A percentile compares a stretch with the other conserved stretches of the same genome.
phyloP scores from a whole-genome alignment of 2,797 vertebrate species.

The Potorous gilbertii region DNA sequence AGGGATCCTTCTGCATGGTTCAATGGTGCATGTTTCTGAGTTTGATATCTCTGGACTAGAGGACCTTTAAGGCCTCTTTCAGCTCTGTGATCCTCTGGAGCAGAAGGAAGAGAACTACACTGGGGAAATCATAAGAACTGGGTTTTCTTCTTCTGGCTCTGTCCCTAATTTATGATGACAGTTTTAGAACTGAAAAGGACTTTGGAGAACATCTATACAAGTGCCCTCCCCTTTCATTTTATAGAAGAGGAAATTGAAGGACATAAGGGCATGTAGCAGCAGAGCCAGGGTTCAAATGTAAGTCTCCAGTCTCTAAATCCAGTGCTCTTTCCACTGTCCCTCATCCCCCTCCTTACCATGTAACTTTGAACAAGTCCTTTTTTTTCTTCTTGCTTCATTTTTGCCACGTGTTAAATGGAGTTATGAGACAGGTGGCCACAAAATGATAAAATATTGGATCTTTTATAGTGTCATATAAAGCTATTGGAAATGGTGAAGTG shows the following conservation, averaged over 20 bases:
- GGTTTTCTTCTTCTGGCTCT: neutral
- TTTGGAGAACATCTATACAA: neutral
- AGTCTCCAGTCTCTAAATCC: neutral
- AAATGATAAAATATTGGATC: neutral
- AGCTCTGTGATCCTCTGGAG: neutral
- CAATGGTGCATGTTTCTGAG: neutral
- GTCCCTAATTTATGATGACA: neutral
- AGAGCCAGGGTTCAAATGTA: neutral
- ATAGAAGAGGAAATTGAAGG: neutral
- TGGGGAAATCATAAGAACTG: neutral
- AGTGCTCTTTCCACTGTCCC: neutral
- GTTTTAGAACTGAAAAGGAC: neutral
- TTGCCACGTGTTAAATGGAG: neutral
- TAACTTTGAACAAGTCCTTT: neutral
- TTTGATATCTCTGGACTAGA: neutral
- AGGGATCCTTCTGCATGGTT: neutral
- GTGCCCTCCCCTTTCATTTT: neutral
- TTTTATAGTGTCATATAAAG: neutral
- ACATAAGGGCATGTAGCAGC: neutral
- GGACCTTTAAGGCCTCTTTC: neutral
- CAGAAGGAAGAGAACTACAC: neutral
- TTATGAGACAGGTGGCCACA: neutral
- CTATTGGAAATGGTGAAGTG: neutral
- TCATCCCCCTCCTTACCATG: neutral
- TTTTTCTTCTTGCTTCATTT: neutral